Conservation (phyloP, 2,797 vertebrate species). For the Amblyopsis hoosieri region DNA sequence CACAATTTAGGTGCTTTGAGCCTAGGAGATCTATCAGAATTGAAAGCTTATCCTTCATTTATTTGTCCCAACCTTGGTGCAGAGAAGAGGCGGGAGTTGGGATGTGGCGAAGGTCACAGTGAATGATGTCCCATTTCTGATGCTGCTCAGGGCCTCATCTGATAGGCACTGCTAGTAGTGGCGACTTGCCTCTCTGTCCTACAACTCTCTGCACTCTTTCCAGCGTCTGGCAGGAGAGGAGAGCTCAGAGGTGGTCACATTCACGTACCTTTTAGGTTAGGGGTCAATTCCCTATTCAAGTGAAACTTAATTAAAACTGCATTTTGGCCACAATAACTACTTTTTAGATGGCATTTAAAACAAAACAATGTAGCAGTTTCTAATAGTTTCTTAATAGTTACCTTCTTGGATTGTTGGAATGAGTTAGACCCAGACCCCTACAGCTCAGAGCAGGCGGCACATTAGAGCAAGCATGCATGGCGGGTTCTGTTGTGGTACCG, state of each 20-base stretch:
- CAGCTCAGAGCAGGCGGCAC: conserved; percentile 31
- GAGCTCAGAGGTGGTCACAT: conserved; percentile 42
- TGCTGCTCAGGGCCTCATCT: conserved; percentile 40
- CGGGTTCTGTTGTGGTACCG: conserved; percentile 31
- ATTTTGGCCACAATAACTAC: conserved; percentile 19
- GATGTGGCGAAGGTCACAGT: conserved; percentile 4
- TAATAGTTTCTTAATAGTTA: conserved; percentile 15
- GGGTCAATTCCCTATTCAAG: conserved; percentile 12
- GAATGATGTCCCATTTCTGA: conserved; percentile 28
- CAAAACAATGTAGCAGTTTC: conserved; percentile 22
- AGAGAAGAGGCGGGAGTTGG: background rate
- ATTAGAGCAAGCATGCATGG: conserved; percentile 29
- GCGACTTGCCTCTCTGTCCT: conserved; percentile 14
- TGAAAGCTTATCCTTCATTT: conserved; percentile 41
- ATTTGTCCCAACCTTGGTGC: conserved; percentile 24
- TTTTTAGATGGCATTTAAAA: conserved; percentile 25
- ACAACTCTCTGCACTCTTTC: conserved; percentile 43
- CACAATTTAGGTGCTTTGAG: conserved; percentile 32
- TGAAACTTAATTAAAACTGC: conserved; percentile 48
- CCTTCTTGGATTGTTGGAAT: conserved; percentile 28
- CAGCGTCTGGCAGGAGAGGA: conserved; percentile 61
- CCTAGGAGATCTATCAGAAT: conserved; percentile 37
- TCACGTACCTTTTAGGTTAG: conserved; percentile 21
- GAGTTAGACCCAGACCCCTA: conserved; percentile 39
- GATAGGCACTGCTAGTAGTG: conserved; percentile 10